Evolutionary conservation across 2,797 vertebrate species (phyloP), one percentile per base, ranked within the genome.

Genomic region (Sebastes baramenuke): DNA sequence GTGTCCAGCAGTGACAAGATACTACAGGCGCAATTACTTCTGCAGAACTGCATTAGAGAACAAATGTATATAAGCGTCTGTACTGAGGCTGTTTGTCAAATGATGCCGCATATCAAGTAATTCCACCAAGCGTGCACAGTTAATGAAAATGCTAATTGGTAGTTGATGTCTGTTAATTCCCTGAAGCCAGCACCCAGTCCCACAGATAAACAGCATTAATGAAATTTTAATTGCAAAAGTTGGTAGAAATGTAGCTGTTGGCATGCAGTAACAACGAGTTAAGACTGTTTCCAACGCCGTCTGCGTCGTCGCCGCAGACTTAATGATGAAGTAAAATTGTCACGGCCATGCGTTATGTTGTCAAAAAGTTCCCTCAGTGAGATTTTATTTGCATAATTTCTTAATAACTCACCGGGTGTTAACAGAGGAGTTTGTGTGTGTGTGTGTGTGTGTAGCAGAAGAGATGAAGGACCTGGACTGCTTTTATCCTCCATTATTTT

Each of bases 71-170:
- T 1, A 16, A 4, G 29, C n/a, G 4, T 78, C 14, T 62, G 58
- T 16, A 9, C 60, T 24, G 70, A 42, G 58, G 66, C 20, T 29
- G 24, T 83, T 86, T 80, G 68, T 82, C 69, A 75, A 82, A 84
- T 59, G 69, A 86, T 56, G 49, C 85, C 9, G 76, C 81, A 73
- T 69, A 79, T 90, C 68, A 86, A 87, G 75, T 71, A 11, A 55
- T 79, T 80, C 82, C 69, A 61, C 71, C 58, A 34, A 85, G 87
- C 81, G 6, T 52, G 72, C 87, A 22, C 66, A 29, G 77, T 85
- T 95, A 94, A 94, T 95, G 92, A 94, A 94, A 91, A 90, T 93
- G 92, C 88, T 91, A 91, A 94, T 92, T 88, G 87, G 82, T 84
- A 58, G 84, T 85, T 88, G 93, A 90, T 92, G 91, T 84, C 77